phyloP scores from a whole-genome alignment of 2,888 invertebrate genomes.

The Esperia sulphurella region DNA sequence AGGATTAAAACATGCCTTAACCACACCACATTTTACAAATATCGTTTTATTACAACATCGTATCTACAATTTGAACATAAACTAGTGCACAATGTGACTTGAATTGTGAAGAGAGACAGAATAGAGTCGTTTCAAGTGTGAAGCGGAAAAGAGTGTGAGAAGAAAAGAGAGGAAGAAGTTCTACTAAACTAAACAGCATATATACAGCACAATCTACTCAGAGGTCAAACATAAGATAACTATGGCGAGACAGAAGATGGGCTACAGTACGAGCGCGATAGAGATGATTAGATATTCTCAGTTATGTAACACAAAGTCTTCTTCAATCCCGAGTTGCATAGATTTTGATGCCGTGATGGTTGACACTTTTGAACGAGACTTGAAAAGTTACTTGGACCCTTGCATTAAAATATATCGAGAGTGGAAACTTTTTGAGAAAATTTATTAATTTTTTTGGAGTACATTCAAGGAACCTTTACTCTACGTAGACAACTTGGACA shows the following conservation, averaged over 20 bases:
- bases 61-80: not conserved
- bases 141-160: not conserved
- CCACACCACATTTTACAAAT: not conserved
- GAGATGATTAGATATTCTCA: not conserved
- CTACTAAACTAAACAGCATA: conserved; percentile 4
- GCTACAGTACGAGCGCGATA: conserved; percentile 2
- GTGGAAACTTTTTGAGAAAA: too few relatives aligned
- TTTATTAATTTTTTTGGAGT: too few relatives aligned
- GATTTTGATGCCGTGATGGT: too few relatives aligned
- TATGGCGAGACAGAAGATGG: conserved; percentile 12
- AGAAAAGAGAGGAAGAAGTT: conserved; percentile 3
- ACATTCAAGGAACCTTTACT: too few relatives aligned
- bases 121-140: not conserved
- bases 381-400: too few relatives aligned
- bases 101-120: not conserved
- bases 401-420: too few relatives aligned
- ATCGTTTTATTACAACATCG: not conserved
- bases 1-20: too few relatives aligned
- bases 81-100: not conserved
- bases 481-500: too few relatives aligned
- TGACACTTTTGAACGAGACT: too few relatives aligned
- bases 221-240: not conserved
- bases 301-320: too few relatives aligned
- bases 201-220: not conserved
- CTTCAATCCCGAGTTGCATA: too few relatives aligned